Evolutionary conservation across 1,140 invertebrate species (phyloP).

Genomic region (Tetramorium parvispinum): DNA sequence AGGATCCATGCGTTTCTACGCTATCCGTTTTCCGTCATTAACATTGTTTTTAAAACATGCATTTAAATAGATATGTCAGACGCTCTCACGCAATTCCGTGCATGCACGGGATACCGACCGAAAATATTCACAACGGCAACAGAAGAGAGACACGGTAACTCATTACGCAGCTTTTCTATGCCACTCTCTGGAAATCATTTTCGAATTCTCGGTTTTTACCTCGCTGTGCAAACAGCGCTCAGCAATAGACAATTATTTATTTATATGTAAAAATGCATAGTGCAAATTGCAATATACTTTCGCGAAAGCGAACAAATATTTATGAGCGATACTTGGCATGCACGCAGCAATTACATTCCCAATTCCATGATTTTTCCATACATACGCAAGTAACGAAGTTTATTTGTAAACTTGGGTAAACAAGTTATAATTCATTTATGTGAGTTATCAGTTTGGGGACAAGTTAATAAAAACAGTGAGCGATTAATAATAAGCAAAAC

Average conservation of each 20-base stretch:
- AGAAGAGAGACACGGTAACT: constrained; percentile 23
- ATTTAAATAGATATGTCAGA: constrained; percentile 46
- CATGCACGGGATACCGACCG: constrained; percentile 29
- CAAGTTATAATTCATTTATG: constrained; percentile 35
- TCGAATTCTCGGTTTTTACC: not conserved
- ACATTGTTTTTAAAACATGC: constrained; percentile 35
- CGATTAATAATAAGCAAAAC: constrained; percentile 59
- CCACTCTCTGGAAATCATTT: not conserved
- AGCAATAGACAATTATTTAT: constrained; percentile 24
- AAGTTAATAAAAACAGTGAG: constrained; percentile 38
- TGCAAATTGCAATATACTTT: not conserved
- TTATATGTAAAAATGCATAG: not conserved
- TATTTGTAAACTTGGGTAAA: constrained; percentile 12
- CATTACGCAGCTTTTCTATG: constrained; percentile 18
- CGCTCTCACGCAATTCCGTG: constrained; percentile 6
- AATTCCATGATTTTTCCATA: not conserved
- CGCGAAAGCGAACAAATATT: constrained; percentile 16
- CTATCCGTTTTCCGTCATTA: constrained; percentile 4
- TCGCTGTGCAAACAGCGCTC: not conserved
- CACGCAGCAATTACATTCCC: not conserved
- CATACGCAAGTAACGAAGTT: not conserved
- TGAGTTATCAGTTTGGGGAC: constrained; percentile 30
- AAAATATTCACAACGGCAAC: constrained; percentile 36
- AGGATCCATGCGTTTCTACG: constrained; percentile 30
- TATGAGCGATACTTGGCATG: not conserved